Conservation (phyloP, 2,797 vertebrate species). For the Benthosema pterotum region DNA sequence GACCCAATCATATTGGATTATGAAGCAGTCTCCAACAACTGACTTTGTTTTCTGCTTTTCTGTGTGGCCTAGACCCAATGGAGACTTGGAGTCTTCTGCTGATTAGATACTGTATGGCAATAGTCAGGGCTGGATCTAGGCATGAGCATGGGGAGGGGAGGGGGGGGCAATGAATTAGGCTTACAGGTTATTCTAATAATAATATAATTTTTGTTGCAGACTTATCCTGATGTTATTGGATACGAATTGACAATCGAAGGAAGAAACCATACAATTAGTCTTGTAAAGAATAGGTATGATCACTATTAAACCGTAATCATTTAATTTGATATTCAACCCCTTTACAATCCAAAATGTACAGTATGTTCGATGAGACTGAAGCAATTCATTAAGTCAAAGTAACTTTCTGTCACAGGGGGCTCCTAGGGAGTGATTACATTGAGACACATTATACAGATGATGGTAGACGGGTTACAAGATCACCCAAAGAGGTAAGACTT, state of each 20-base stretch:
- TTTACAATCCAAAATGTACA: no score
- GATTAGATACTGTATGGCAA: no score
- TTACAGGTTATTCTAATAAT: neutral
- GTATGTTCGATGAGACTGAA: no score
- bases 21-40: no score
- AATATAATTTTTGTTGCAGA: slow-evolving; percentile 33
- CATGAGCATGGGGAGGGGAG: no score
- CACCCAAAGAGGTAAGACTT: slow-evolving; percentile 71
- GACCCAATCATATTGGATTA: no score
- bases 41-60: neutral
- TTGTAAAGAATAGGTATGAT: slow-evolving; percentile 86
- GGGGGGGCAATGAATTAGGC: no score
- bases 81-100: no score
- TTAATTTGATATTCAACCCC: no score
- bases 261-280: slow-evolving; percentile 76
- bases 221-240: slow-evolving; percentile 78
- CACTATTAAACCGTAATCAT: neutral
- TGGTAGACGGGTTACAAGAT: slow-evolving; percentile 75
- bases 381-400: neutral
- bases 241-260: slow-evolving; percentile 79
- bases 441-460: slow-evolving; percentile 82
- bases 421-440: slow-evolving; percentile 80
- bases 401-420: slow-evolving; percentile 71
- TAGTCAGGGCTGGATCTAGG: no score
- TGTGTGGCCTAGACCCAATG: no score